A percentile compares a stretch with the other conserved stretches of the same genome.
phyloP scores from a whole-genome alignment of 2,888 invertebrate species.

The Tortrix viridana region DNA sequence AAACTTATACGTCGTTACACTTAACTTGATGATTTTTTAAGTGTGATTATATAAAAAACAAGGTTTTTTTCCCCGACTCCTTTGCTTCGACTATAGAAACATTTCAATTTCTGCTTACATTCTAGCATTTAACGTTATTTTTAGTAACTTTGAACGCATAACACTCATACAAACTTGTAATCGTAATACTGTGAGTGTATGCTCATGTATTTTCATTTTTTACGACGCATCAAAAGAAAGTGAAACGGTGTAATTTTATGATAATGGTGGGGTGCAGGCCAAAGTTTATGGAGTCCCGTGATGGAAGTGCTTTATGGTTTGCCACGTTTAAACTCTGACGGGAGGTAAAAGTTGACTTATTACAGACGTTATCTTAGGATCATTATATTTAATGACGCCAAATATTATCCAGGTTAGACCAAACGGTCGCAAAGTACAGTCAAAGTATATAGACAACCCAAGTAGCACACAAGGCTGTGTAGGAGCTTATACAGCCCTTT shows the following conservation, averaged over 20 bases:
- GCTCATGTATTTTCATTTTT: slow-evolving; percentile 70
- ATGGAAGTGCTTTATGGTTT: slow-evolving; percentile 73
- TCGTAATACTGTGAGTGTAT: slow-evolving; percentile 51
- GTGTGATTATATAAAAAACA: too few relatives aligned
- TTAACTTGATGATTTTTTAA: too few relatives aligned
- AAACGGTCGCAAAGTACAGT: too few relatives aligned
- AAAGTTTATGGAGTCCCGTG: slow-evolving; percentile 73
- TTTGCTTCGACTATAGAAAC: too few relatives aligned
- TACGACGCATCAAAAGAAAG: slow-evolving; percentile 81
- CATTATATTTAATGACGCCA: not conserved
- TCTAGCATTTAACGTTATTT: not conserved
- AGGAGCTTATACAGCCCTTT: too few relatives aligned
- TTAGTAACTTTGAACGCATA: not conserved
- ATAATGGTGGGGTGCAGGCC: slow-evolving; percentile 73
- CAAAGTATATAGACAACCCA: too few relatives aligned
- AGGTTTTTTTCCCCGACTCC: too few relatives aligned
- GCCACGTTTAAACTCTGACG: slow-evolving; percentile 62
- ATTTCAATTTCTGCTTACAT: too few relatives aligned
- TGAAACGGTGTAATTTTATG: slow-evolving; percentile 81
- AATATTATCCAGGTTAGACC: not conserved
- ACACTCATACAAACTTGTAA: slow-evolving; percentile 21
- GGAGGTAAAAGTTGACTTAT: slow-evolving; percentile 36
- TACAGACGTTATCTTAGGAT: slow-evolving; percentile 14
- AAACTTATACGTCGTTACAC: too few relatives aligned
- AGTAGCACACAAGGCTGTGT: too few relatives aligned